These are phyloP conservation scores for Cheumatopsyche charites DNA, from an alignment of 1,140 invertebrate species.

Conservation along the genomic window DNA sequence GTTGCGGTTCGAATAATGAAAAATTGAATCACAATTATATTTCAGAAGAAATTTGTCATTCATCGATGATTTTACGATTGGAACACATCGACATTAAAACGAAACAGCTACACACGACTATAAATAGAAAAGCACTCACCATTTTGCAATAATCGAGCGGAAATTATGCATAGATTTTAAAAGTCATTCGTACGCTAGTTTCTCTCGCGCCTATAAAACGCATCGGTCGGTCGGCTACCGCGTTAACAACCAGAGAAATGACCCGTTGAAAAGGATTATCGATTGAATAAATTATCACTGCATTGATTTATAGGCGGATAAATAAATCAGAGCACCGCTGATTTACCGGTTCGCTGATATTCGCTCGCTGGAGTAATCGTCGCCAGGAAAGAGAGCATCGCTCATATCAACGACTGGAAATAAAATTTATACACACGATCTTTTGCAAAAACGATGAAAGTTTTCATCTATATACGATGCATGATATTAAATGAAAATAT, in stretches of 20 bases:
- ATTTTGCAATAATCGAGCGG: neutral
- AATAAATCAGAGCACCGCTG: slow-evolving; percentile 22
- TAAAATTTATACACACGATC: too few species aligned
- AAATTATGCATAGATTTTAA: too few species aligned
- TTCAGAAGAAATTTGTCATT: too few species aligned
- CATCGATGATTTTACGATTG: too few species aligned
- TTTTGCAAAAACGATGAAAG: too few species aligned
- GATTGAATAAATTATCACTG: slow-evolving; percentile 24
- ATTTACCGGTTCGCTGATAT: slow-evolving; percentile 17
- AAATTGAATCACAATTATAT: too few species aligned
- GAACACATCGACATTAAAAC: too few species aligned
- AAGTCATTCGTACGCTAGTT: neutral
- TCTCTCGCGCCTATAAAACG: neutral
- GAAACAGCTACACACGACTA: too few species aligned
- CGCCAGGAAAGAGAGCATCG: slow-evolving; percentile 14
- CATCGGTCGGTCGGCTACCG: neutral
- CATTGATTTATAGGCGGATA: slow-evolving; percentile 15
- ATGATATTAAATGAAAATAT: too few species aligned
- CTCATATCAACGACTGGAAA: too few species aligned
- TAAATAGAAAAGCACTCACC: neutral
- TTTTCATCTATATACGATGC: too few species aligned
- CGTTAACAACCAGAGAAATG: slow-evolving; percentile 13
- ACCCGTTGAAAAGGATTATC: slow-evolving; percentile 25
- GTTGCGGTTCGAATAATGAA: too few species aligned
- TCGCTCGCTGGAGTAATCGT: neutral